phyloP scores from a whole-genome alignment of 2,888 invertebrate genomes.

The Stegana nigrithorax region DNA sequence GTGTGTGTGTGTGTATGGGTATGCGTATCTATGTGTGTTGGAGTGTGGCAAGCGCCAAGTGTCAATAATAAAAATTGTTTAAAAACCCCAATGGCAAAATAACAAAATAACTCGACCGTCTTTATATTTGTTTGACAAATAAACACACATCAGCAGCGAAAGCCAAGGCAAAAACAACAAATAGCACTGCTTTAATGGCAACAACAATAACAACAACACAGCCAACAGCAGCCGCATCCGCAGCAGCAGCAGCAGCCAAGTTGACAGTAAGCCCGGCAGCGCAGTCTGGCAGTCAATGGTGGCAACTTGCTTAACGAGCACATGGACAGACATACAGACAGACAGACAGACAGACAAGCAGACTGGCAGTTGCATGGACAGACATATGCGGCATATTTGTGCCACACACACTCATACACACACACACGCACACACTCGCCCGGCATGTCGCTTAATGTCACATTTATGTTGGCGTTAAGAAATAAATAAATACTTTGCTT shows the following conservation, averaged over 20 bases:
- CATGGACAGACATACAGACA: not conserved
- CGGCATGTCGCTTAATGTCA: slow-evolving; percentile 21
- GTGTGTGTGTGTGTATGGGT: not conserved
- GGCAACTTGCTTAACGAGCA: not conserved
- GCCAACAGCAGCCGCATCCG: not conserved
- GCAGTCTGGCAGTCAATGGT: no score
- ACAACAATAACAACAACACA: no score
- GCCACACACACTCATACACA: no score
- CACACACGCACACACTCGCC: no score
- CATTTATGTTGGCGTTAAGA: slow-evolving; percentile 21
- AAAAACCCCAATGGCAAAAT: slow-evolving; percentile 15
- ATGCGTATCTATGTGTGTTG: no score
- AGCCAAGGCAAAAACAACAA: not conserved
- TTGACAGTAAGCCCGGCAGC: no score
- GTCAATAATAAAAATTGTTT: slow-evolving; percentile 19
- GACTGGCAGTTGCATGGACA: not conserved
- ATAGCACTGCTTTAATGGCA: not conserved
- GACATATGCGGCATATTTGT: not conserved
- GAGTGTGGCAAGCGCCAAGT: slow-evolving; percentile 1
- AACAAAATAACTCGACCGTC: slow-evolving; percentile 12
- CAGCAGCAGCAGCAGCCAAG: not conserved
- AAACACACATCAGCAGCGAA: slow-evolving; percentile 1
- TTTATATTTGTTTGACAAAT: slow-evolving; percentile 22
- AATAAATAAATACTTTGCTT: slow-evolving; percentile 11
- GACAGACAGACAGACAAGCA: not conserved